Evolutionary conservation across 2,113 vertebrate genomes (phyloP).

Genomic region (Carlito syrichta): DNA sequence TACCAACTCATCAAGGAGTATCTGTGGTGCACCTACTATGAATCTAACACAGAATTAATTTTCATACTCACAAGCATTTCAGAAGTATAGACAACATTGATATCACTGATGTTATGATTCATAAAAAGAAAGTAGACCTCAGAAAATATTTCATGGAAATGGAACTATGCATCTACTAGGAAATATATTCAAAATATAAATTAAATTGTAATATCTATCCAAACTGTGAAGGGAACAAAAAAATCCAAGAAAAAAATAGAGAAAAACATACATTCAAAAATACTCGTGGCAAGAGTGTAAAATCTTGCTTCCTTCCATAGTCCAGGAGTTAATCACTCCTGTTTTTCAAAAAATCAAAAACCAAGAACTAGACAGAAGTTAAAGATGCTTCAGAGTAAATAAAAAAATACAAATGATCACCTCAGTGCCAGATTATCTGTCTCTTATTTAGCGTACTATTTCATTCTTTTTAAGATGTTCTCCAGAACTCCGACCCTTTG

Average conservation of each 20-base stretch:
- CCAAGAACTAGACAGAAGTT: background rate
- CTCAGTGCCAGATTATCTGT: background rate
- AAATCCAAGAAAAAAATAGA: background rate
- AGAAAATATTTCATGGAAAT: constrained; percentile 24
- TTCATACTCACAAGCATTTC: background rate
- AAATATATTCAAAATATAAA: constrained; percentile 5
- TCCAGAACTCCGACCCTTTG: background rate
- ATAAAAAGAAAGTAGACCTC: background rate
- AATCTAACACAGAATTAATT: background rate
- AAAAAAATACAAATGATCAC: background rate
- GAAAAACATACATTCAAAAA: background rate
- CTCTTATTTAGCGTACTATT: background rate
- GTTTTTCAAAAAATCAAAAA: background rate
- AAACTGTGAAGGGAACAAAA: background rate
- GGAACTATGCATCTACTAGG: background rate
- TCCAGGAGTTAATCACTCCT: background rate
- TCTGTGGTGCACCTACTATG: background rate
- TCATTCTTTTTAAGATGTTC: background rate
- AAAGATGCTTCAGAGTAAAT: background rate
- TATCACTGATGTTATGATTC: background rate
- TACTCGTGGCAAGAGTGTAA: background rate
- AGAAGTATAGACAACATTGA: background rate
- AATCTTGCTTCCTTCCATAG: background rate
- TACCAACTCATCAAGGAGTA: background rate
- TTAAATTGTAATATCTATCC: background rate